Evolutionary conservation across 2,888 invertebrate genomes (phyloP), one percentile per base, ranked within the genome.

Genomic region (Frankliniella intonsa): DNA sequence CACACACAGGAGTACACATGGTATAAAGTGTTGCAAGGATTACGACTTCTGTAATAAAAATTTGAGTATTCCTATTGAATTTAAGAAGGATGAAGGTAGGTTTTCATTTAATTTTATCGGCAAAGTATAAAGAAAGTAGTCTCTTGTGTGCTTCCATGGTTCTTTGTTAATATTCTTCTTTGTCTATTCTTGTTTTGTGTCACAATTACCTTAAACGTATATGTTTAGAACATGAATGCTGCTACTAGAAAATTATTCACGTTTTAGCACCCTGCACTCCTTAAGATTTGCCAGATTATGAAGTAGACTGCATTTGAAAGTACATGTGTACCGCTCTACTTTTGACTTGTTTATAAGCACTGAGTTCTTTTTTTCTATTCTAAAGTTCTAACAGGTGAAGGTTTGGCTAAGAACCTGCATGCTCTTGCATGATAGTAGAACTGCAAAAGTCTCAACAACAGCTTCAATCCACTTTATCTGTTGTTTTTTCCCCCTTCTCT

Each of bases 21-120:
- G 92, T 90, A 93, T 94, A 90, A 91, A 92, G 88, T 95, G 95
- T 92, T 95, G 95, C 92, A 92, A 92, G 89, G 90, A 92, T 87
- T 90, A 91, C 90, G 93, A 93, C 90, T 92, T 90, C 90, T 94
- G 94, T 92, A 94, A 93, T 88, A 87, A 86, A 84, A 86, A 89
- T 84, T 86, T 90, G 86, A 88, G 87, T 83, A 90, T 90, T 82
- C 84, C 86, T 82, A 86, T 88, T 81, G 85, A 85, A 81, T 81
- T 82, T 80, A 84, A 82, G 81, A 84, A 85, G 84, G 85, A 50
- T 51, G 19, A 84, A 85, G 84, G 85, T 83, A 76, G 49, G 82
- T 82, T 50, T 38, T 79, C 0, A 55, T 81, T 81, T 76, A n/a
- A 81, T 22, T 3, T 38, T 38, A 38, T 38, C 38, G 38, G 5